Conservation (phyloP, 1,140 invertebrate genomes). For the Oscheius sp. region DNA sequence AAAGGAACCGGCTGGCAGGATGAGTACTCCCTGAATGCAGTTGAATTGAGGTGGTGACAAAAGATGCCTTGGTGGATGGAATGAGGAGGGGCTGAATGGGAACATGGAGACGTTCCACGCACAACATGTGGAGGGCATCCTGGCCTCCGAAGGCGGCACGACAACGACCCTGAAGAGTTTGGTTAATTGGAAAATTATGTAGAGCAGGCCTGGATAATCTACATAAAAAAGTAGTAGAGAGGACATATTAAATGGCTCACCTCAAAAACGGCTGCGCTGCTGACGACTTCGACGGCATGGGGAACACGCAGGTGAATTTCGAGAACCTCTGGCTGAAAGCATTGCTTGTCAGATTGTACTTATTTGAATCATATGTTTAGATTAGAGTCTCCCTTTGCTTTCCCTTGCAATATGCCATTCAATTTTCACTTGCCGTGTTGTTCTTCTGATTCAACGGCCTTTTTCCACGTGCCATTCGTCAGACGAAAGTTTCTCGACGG, state of each 20-base stretch:
- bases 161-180: conserved; percentile 11
- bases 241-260: neutral
- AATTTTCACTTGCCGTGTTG: neutral
- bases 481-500: too few relatives aligned
- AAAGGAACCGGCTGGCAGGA: conserved; percentile 18
- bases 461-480: too few relatives aligned
- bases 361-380: too few relatives aligned
- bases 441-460: conserved; percentile 1
- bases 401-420: neutral
- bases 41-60: neutral
- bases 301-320: conserved; percentile 20
- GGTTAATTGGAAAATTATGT: neutral
- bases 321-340: conserved; percentile 14
- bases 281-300: conserved; percentile 18
- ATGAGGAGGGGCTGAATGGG: conserved; percentile 11
- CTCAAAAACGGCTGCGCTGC: conserved; percentile 19
- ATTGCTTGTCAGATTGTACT: neutral
- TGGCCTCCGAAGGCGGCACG: conserved; percentile 18
- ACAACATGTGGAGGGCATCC: conserved; percentile 21
- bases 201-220: too few relatives aligned
- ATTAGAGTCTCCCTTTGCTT: too few relatives aligned
- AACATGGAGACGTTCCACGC: conserved; percentile 14
- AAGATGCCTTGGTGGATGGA: conserved; percentile 7
- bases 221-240: neutral
- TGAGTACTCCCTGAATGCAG: conserved; percentile 1